Evolutionary conservation across 2,797 vertebrate species (phyloP), one percentile per base, ranked within the genome.

Genomic region (Sebastes matsubarae): DNA sequence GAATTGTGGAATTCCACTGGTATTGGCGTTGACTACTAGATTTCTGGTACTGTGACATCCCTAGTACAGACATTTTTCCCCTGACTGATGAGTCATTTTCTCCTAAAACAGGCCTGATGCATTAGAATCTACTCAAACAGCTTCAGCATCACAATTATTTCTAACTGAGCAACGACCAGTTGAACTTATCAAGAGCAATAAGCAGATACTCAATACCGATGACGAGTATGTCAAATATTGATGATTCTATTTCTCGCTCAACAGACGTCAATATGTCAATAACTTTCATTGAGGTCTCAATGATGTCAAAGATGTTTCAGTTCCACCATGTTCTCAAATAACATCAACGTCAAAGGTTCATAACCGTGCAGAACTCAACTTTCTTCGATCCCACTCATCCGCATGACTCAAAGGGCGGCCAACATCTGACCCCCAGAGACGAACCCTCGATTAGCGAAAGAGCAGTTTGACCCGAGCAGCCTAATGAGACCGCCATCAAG

Each of bases 401-500:
- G 13, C 52, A 7, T 16, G 78, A 79, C 84, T 75, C 82, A 71
- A 63, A 87, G 74, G 64, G 50, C 24, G 18, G 50, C 66, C 18
- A 0, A 70, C 18, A 16, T 34, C 59, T 82, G 80, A 91, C 14
- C 86, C 85, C 57, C 59, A 58, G 72, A 81, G 79, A 68, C 18
- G 34, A 70, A 82, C 70, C 72, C 72, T 66, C 34, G 79, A 87
- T 92, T 90, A 89, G 80, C 3, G 42, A 83, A 87, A 34, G 79
- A 87, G 87, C 71, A 30, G 72, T 72, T 79, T 87, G 87, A 90
- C 87, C 90, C 5, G 65, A 38, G 75, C 85, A 11, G 77, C 80
- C 81, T 88, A 87, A 89, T 77, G 8, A 77, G 68, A 75, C 83
- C 14, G 72, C 86, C 75, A 75, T 84, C 66, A 69, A 86, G 80